Evolutionary conservation across 2,113 vertebrate species (phyloP).

Genomic region (Heterocephalus glaber): DNA sequence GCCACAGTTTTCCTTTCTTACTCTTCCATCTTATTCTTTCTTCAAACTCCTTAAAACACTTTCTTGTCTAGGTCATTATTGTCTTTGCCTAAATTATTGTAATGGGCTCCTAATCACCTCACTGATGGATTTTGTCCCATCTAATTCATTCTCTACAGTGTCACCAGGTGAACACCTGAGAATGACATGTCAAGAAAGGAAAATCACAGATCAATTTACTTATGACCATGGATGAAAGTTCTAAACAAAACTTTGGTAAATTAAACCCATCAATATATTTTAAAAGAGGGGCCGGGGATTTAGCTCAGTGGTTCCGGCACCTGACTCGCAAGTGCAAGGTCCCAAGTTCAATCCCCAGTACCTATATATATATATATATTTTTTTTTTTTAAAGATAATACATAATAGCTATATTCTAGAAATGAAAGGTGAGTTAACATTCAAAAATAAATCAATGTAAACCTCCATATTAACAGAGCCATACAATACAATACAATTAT

Average conservation of each 20-base stretch:
- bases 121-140: background rate
- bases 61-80: background rate
- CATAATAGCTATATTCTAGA: background rate
- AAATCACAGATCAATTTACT: background rate
- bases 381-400: too few species aligned
- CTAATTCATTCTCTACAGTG: background rate
- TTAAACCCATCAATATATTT: background rate
- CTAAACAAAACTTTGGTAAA: slow-evolving; percentile 1
- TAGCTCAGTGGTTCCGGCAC: too few species aligned
- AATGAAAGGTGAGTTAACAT: background rate
- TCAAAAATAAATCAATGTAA: slow-evolving; percentile 37
- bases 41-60: background rate
- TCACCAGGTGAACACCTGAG: background rate
- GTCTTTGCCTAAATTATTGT: background rate
- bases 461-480: background rate
- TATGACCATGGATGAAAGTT: background rate
- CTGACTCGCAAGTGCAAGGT: too few species aligned
- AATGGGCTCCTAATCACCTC: background rate
- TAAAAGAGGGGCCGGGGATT: too few species aligned
- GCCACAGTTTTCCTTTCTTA: background rate
- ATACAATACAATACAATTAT: background rate
- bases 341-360: too few species aligned
- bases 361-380: too few species aligned
- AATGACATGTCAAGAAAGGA: slow-evolving; percentile 17
- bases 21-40: background rate